phyloP scores from a whole-genome alignment of 2,888 invertebrate species.

The Hoplodrina blanda region DNA sequence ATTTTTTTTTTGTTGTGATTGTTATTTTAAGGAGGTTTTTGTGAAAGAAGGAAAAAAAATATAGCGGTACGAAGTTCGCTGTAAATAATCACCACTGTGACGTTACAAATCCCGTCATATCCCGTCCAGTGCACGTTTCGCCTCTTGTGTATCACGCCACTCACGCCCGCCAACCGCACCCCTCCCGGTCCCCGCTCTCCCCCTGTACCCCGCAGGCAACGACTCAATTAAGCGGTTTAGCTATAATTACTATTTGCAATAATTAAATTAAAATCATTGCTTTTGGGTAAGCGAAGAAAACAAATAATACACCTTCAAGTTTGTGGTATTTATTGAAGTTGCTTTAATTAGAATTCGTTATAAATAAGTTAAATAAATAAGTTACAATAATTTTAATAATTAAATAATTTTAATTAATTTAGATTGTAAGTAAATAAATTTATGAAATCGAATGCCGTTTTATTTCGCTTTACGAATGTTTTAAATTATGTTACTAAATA shows the following conservation, averaged over 20 bases:
- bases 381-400: conserved; percentile 28
- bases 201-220: too few relatives aligned
- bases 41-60: too few relatives aligned
- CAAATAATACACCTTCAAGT: conserved; percentile 45
- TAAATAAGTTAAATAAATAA: conserved; percentile 46
- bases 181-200: too few relatives aligned
- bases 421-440: conserved; percentile 47
- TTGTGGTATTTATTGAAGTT: conserved; percentile 80
- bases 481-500: background rate
- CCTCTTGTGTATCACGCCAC: too few relatives aligned
- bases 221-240: too few relatives aligned
- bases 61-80: too few relatives aligned
- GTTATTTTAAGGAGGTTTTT: too few relatives aligned
- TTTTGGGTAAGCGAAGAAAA: conserved; percentile 40
- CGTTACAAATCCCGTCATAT: too few relatives aligned
- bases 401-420: background rate
- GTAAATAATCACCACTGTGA: too few relatives aligned
- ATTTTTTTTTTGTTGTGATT: too few relatives aligned
- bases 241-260: conserved; percentile 22
- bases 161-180: too few relatives aligned
- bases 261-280: conserved; percentile 15
- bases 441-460: conserved; percentile 52
- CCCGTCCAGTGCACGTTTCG: too few relatives aligned
- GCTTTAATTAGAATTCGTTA: conserved; percentile 81
- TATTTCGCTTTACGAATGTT: conserved; percentile 31